These are phyloP conservation scores for Zosterops borbonicus DNA, from an alignment of 2,113 vertebrate genomes.

Conservation along the genomic window DNA sequence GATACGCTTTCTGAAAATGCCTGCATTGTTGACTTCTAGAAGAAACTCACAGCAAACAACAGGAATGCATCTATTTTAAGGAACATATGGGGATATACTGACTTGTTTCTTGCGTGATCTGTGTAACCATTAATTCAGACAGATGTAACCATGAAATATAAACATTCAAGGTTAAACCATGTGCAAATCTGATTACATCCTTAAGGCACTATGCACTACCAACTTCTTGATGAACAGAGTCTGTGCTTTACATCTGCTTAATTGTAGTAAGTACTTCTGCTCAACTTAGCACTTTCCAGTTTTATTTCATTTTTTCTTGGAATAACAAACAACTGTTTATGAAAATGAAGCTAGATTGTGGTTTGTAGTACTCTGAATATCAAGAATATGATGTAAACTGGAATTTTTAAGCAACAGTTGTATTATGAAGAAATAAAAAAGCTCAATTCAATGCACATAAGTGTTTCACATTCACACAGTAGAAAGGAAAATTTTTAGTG, in stretches of 20 bases:
- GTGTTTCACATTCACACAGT: slow-evolving; percentile 15
- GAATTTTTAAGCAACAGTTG: slow-evolving; percentile 54
- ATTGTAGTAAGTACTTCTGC: slow-evolving; percentile 33
- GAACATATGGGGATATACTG: slow-evolving; percentile 48
- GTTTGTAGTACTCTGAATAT: neutral
- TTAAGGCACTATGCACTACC: neutral
- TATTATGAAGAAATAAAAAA: slow-evolving; percentile 9
- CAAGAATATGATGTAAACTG: slow-evolving; percentile 51
- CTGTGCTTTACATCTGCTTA: slow-evolving; percentile 35
- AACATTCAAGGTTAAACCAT: neutral
- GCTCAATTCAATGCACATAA: neutral
- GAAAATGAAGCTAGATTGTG: slow-evolving; percentile 32
- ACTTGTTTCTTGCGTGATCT: neutral
- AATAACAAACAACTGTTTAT: slow-evolving; percentile 10
- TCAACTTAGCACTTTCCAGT: slow-evolving; percentile 22
- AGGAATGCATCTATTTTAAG: slow-evolving; percentile 9
- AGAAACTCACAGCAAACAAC: slow-evolving; percentile 16
- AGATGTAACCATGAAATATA: slow-evolving; percentile 5
- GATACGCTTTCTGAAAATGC: slow-evolving; percentile 60
- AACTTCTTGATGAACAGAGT: neutral
- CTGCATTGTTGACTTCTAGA: slow-evolving; percentile 51
- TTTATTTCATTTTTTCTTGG: slow-evolving; percentile 19
- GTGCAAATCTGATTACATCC: neutral
- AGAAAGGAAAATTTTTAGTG: neutral
- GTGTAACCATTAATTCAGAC: neutral